Base-by-base conservation (phyloP, 2,888 invertebrate species). In the Pheosia gnoma region DNA sequence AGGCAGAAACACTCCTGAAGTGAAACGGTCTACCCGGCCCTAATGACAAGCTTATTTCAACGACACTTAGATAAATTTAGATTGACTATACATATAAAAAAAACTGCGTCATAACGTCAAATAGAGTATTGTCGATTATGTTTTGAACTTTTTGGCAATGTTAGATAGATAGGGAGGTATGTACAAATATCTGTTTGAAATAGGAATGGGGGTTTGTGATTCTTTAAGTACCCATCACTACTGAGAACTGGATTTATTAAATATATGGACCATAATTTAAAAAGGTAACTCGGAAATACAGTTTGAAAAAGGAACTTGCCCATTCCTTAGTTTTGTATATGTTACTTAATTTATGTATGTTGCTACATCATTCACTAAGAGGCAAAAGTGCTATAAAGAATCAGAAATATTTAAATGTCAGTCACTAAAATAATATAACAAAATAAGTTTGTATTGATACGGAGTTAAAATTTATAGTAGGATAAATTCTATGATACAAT, bases 71-170 rank as follows among this genome's bases (percentile, higher is more conserved):
- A 39, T 53, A 39, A 58, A 51, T 39, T n/a, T 25, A 45, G 25
- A 25, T 57, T 45, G 57, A 8, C 10, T n/a, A 57, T 57, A 57
- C 7, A 57, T 57, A 57, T 13, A 57, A 54, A 54, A 54, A 3
- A 58, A 67, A 65, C 66, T 68, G 67, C 45, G 60, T 58, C 66
- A 60, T 64, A 70, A 64, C 65, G 13, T 57, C 59, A 37, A 25
- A 66, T 55, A 63, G 61, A 56, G 62, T 74, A 75, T 74, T 75
- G 75, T 75, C 75, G 64, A 63, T 72, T 65, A 66, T 61, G 60
- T 67, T 73, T 75, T 75, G 66, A 72, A 75, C 75, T 75, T 75
- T 75, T 75, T 75, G 75, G 75, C 70, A 75, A 70, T 70, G 65
- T 67, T 66, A 61, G 57, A 67, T 53, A 66, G 61, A 61, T 63